Evolutionary conservation across 2,888 invertebrate genomes (phyloP), one percentile per base, ranked within the genome.

Genomic region (Drosophila paracracens): DNA sequence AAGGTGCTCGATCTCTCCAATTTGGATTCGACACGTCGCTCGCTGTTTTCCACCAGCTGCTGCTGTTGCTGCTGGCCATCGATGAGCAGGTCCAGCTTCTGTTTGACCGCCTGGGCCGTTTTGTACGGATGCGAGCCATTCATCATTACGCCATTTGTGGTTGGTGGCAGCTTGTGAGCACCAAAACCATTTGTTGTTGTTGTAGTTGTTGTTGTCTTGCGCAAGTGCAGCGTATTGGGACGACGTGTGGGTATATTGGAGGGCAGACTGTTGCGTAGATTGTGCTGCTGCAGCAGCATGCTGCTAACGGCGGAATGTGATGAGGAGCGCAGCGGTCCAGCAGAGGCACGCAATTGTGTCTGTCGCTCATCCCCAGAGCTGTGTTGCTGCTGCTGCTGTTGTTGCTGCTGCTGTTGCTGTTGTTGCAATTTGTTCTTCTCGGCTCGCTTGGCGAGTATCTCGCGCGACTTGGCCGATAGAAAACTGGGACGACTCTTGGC

Each of bases 1-100:
- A 93, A 93, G 38, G 93, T 93, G 80, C 93, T 93, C n/a, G 93
- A 93, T 31, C 93, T 90, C 76, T 93, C 93, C 70, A 93, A 82
- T 80, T 93, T 93, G 38, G 92, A 91, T 68, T 88, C 86, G 18
- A 79, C 80, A 13, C 72, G 81, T 13, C 76, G 74, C n/a, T 73
- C 78, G 65, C 59, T 43, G 31, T 27, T 65, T 48, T 61, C 46
- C 25, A 46, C 21, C 43, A 21, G 43, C 43, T 66, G 50, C 36
- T 58, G 21, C 11, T n/a, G 18, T 48, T 68, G 76, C 72, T 76
- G 73, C 72, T 70, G 78, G 40, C 81, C 81, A 71, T 91, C 90
- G 64, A 92, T 91, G 62, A 92, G 91, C 75, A 92, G 82, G 70
- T 92, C 92, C 60, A 93, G 88, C 62, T 92, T 92, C 68, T 92